phyloP scores from a whole-genome alignment of 2,888 invertebrate species.

The Melitaea athalia region DNA sequence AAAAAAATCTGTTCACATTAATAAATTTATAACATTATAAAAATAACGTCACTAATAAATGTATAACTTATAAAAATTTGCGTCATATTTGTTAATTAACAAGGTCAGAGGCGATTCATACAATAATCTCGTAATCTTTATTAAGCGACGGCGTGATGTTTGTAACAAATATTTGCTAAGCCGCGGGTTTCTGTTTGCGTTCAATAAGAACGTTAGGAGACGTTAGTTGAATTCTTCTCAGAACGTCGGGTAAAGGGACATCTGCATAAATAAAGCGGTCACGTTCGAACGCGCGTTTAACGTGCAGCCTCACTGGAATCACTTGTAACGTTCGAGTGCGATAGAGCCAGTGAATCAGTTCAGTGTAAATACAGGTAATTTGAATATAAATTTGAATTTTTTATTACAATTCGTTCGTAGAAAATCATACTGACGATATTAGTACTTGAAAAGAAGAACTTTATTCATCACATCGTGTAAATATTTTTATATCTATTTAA shows the following conservation, averaged over 20 bases:
- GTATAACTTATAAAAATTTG: background rate
- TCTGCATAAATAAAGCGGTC: constrained; percentile 79
- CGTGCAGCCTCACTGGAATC: constrained; percentile 57
- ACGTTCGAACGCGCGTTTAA: constrained; percentile 70
- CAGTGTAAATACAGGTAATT: background rate
- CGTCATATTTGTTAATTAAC: constrained; percentile 12
- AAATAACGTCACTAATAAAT: background rate
- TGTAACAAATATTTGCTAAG: constrained; percentile 57
- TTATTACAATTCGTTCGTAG: no score
- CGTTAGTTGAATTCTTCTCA: constrained; percentile 69
- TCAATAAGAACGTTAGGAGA: constrained; percentile 55
- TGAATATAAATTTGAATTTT: no score
- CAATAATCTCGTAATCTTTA: constrained; percentile 52
- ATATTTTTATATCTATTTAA: no score
- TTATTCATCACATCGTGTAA: no score
- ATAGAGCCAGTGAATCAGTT: constrained; percentile 28
- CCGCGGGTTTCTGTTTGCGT: constrained; percentile 47
- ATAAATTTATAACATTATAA: background rate
- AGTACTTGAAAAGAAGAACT: no score
- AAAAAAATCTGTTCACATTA: background rate
- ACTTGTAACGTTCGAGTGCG: constrained; percentile 29
- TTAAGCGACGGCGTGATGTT: constrained; percentile 52
- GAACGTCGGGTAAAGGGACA: constrained; percentile 50
- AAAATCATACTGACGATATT: no score
- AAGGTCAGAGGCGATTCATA: constrained; percentile 27